Conservation (phyloP, 2,113 vertebrate species). For the Carassius gibelio region DNA sequence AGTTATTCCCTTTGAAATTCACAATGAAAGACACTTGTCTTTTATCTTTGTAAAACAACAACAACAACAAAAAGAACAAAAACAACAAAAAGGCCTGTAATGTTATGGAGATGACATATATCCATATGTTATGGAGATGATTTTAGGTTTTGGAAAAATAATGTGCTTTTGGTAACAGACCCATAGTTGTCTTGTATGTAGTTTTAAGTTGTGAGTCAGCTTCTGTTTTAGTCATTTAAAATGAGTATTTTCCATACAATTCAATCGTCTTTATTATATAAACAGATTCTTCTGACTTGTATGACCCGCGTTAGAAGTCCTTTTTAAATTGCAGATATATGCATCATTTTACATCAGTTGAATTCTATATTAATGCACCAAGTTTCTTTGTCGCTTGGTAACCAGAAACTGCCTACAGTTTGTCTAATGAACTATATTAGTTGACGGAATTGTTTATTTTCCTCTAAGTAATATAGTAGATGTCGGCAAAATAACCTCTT, state of each 20-base stretch:
- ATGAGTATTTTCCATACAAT: neutral
- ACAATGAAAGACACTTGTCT: conserved; percentile 53
- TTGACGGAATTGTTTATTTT: conserved; percentile 24
- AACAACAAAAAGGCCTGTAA: conserved; percentile 43
- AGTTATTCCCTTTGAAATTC: conserved; percentile 58
- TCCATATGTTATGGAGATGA: neutral
- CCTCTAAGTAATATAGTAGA: neutral
- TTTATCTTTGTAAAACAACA: conserved; percentile 27
- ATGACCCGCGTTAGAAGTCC: neutral
- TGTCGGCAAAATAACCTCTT: neutral
- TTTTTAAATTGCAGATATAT: neutral
- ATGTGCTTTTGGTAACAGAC: conserved; percentile 12
- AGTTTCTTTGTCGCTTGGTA: conserved; percentile 16
- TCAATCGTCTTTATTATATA: neutral
- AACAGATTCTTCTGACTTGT: neutral
- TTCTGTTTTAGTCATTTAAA: conserved; percentile 1
- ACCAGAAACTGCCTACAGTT: conserved; percentile 14
- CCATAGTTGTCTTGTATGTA: neutral
- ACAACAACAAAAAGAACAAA: neutral
- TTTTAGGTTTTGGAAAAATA: neutral
- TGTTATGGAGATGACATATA: neutral
- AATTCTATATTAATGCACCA: conserved; percentile 6
- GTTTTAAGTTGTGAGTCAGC: neutral
- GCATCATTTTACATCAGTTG: neutral
- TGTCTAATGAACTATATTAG: conserved; percentile 23